Base-by-base conservation (phyloP, 2,113 vertebrate genomes). In the Amphiprion ocellaris region DNA sequence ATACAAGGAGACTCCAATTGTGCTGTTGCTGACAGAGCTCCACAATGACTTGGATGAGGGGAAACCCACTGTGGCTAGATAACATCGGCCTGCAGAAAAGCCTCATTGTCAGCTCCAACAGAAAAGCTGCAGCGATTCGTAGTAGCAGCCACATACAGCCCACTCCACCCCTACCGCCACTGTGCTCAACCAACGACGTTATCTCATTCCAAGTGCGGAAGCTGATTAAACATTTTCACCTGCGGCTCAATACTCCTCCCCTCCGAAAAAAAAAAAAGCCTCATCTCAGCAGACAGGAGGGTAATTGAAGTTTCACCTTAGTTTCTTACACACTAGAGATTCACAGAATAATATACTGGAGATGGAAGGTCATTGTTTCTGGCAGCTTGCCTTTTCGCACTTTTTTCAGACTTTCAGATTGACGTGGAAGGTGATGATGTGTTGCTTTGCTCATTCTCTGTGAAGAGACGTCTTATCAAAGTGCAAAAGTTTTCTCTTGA, bases 191-290 rank as follows among this genome's bases (percentile, higher is more conserved):
- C 69, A 85, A 91, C 58, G 77, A 52, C 84, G 90, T 82, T 85
- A 88, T 82, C 80, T 81, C 77, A 69, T 65, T 28, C 86, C 5
- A 70, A 84, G 53, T 54, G 61, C 8, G 41, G 70, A 88, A 76
- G 79, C 70, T 90, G 81, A 89, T 88, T 82, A 73, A 82, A 83
- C 72, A 85, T 77, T 86, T 83, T 83, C 62, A 82, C 81, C 83
- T 76, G 79, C 8, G 8, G 72, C 67, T 86, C 72, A 69, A 60
- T 63, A 52, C 49, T 53, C 56, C 37, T 66, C 21, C 49, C 46
- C 63, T 54, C 17, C 19, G 55, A 77, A 58, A 74, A n/a, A 26
- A 26, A 30, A 59, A 58, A 65, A 68, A 44, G 28, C 17, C 65
- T 65, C 53, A 26, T 64, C 80, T 84, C 79, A 70, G 75, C 69